phyloP scores from a whole-genome alignment of 2,113 vertebrate species.

The Sceloporus undulatus region DNA sequence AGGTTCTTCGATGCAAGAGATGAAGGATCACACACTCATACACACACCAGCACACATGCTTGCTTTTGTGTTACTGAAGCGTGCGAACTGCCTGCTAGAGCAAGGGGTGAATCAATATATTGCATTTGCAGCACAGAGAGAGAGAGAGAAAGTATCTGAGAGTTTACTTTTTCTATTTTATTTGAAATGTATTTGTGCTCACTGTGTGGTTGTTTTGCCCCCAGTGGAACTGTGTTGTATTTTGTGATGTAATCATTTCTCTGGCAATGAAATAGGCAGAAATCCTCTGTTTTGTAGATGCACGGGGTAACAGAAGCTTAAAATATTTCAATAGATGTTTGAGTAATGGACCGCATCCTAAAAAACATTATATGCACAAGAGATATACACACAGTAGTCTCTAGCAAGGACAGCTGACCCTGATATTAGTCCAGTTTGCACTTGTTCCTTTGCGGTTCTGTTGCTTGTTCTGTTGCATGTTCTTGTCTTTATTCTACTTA shows the following conservation, averaged over 20 bases:
- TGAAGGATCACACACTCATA: slow-evolving; percentile 62
- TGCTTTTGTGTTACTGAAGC: slow-evolving; percentile 66
- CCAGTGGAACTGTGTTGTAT: too few relatives aligned
- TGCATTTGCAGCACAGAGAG: slow-evolving; percentile 59
- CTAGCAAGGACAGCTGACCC: neutral
- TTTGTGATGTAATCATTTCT: neutral
- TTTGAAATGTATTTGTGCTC: slow-evolving; percentile 52
- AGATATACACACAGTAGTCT: neutral
- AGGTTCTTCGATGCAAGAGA: slow-evolving; percentile 53
- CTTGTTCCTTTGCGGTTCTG: neutral
- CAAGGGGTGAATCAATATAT: slow-evolving; percentile 71
- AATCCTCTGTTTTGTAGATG: neutral
- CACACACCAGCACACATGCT: slow-evolving; percentile 52
- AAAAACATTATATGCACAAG: too few relatives aligned
- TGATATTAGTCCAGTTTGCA: neutral
- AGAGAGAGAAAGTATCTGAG: slow-evolving; percentile 41
- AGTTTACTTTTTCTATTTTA: slow-evolving; percentile 66
- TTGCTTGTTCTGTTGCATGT: neutral
- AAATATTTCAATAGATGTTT: neutral
- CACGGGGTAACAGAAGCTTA: neutral
- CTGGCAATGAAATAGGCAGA: neutral
- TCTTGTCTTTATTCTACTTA: neutral
- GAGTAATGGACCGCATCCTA: neutral
- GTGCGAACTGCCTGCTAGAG: slow-evolving; percentile 66
- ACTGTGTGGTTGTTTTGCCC: slow-evolving; percentile 31